A percentile compares a stretch with the other conserved stretches of the same genome.
These are phyloP conservation scores for Sitobion miscanthi DNA, from an alignment of 1,140 invertebrate genomes.

Conservation along the genomic window DNA sequence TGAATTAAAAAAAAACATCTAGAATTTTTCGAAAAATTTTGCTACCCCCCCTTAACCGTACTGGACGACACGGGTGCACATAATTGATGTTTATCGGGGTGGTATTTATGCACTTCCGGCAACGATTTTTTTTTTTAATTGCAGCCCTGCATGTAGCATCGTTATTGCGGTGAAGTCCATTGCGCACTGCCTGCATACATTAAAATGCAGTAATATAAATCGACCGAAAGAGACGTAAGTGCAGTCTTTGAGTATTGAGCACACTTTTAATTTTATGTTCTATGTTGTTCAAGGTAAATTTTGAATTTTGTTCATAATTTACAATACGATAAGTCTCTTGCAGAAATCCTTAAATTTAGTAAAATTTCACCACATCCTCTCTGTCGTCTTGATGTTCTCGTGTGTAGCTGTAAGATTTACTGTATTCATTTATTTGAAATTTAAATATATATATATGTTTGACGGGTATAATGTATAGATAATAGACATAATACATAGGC, in stretches of 20 bases:
- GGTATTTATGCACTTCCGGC: not conserved
- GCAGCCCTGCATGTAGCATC: not conserved
- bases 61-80: not conserved
- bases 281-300: not conserved
- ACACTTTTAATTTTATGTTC: not conserved
- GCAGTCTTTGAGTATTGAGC: not conserved
- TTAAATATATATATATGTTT: not conserved
- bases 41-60: not conserved
- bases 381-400: not conserved
- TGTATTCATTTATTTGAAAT: too few relatives aligned
- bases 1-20: not conserved
- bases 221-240: not conserved
- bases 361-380: not conserved
- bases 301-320: not conserved
- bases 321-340: not conserved
- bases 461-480: not conserved
- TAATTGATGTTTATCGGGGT: not conserved
- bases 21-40: not conserved
- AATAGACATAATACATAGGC: not conserved
- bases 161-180: not conserved
- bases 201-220: not conserved
- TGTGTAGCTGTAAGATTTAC: not conserved
- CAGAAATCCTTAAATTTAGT: not conserved
- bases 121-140: not conserved
- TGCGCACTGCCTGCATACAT: not conserved